Base-by-base conservation (phyloP, 1,140 invertebrate genomes). In the Cataglyphis hispanica region DNA sequence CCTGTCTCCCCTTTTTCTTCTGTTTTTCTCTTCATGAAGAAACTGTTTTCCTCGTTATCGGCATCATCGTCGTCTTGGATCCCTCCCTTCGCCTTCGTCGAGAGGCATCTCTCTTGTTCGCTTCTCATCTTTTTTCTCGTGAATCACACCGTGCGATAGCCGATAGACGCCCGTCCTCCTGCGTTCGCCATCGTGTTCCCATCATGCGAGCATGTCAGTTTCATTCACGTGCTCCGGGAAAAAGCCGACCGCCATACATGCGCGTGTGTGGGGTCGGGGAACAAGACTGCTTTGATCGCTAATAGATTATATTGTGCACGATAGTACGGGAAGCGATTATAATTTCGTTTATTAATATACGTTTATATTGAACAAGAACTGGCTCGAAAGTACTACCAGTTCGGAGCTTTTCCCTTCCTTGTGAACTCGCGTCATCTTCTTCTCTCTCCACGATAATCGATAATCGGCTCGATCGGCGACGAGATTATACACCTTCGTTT, bases 121-220 rank as follows among this genome's bases (percentile, higher is more conserved):
- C 60, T 74, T 83, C 78, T 74, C 53, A 61, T 83, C 80, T 86
- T 85, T 81, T 74, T 70, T 88, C 50, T 78, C 19, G 76, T 89
- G 88, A 90, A 89, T 87, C 86, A 87, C 83, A 89, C 83, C 61
- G 53, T 34, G 70, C 66, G 34, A 76, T 75, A n/a, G n/a, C n/a
- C 81, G 63, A 3, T 31, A n/a, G n/a, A 46, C 77, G 76, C 56
- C 64, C 53, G 66, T 85, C 56, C 81, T 89, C 46, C 87, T 58
- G 43, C 34, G 74, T 76, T 60, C 60, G 53, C 81, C 64, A 40
- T 61, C 43, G 58, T 84, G 60, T 83, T 84, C 43, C 72, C 84
- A 85, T 89, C 88, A 86, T 85, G 87, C 87, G 87, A 89, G 31
- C 67, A 27, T 31, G 63, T 74, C 56, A 56, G 64, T 81, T 86